Base-by-base conservation (phyloP, 2,113 vertebrate genomes). In the Oxyruncus cristatus region DNA sequence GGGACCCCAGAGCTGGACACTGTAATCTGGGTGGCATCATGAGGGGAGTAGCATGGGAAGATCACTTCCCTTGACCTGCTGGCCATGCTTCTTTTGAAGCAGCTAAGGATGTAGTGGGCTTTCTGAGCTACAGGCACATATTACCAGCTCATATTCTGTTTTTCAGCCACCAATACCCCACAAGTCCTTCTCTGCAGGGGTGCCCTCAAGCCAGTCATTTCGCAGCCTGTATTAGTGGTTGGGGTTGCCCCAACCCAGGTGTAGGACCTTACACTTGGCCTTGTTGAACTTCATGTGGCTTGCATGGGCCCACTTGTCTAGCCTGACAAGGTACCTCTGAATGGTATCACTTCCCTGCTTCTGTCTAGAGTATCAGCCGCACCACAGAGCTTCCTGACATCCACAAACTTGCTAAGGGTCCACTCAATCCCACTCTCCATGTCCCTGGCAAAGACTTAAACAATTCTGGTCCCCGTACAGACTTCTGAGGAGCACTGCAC, bases 291-390 rank as follows among this genome's bases (percentile, higher is more conserved):
- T 35, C 12, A 80, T 33, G 22, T 47, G 6, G 2, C 59, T 76
- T n/a, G 3, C n/a, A 32, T 2, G 3, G 44, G 14, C 24, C 28
- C 21, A 39, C 8, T 9, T 53, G 5, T 39, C 5, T 4, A 72
- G 7, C 14, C 35, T 46, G 65, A 50, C n/a, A 32, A 55, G 20
- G 6, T 44, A 13, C 2, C 27, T 86, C 22, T 61, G 35, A 8
- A 49, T 49, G 8, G 4, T 15, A n/a, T 26, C 4, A 9, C 24
- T 74, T 74, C 4, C 3, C 15, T 3, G 0, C 28, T 47, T 63
- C n/a, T 56, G n/a, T 47, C n/a, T 19, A 21, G 24, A 71, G 24
- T 26, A 35, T n/a, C n/a, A 63, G 21, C 24, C 23, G 21, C 28
- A 30, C 12, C 28, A 55, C 50, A 46, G 13, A 49, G 4, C 11